Evolutionary conservation across 2,797 vertebrate genomes (phyloP).

Genomic region (Mus spretus): DNA sequence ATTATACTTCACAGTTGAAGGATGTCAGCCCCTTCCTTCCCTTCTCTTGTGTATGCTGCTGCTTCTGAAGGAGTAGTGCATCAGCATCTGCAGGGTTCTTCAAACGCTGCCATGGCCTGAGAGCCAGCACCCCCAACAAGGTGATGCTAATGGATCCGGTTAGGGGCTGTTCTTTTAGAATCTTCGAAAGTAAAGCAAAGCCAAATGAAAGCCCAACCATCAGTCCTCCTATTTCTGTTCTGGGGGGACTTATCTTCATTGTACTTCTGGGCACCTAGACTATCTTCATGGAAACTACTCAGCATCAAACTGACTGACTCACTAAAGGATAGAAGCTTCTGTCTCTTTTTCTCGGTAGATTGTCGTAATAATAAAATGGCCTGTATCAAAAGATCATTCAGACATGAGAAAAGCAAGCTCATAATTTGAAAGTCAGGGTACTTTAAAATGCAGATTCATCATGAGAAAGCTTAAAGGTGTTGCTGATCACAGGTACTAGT

Average conservation of each 20-base stretch:
- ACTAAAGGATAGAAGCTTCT: neutral
- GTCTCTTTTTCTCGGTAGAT: neutral
- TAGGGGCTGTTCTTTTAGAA: neutral
- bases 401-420: slow-evolving; percentile 36
- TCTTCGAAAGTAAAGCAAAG: neutral
- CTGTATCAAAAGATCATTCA: neutral
- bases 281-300: neutral
- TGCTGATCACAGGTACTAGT: neutral
- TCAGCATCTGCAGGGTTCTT: neutral
- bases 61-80: fast-evolving
- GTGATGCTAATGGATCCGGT: neutral
- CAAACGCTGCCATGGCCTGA: neutral
- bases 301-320: neutral
- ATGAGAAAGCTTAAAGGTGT: neutral
- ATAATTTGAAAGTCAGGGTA: neutral
- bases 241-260: neutral
- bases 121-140: neutral
- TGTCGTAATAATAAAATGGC: neutral
- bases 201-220: neutral
- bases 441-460: neutral
- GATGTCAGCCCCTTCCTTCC: neutral
- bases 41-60: neutral
- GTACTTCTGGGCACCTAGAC: neutral
- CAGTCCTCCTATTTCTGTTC: neutral
- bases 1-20: neutral